Evolutionary conservation across 2,113 vertebrate genomes (phyloP).

Genomic region (Apteryx mantelli): DNA sequence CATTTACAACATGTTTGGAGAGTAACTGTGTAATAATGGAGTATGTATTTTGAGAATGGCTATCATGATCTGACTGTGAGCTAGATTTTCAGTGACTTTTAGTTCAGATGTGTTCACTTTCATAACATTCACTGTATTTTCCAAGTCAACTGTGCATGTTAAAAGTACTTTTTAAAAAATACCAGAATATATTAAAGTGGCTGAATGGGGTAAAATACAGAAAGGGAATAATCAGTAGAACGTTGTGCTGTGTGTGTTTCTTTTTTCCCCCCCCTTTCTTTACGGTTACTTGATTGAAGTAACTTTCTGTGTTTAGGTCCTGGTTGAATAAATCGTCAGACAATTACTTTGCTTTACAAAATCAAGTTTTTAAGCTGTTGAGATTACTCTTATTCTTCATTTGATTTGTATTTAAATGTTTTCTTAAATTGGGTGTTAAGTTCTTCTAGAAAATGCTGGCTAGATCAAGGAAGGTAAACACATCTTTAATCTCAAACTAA

Average conservation of each 20-base stretch:
- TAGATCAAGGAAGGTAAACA: not conserved
- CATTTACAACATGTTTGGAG: no score
- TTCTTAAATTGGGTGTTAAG: not conserved
- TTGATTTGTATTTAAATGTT: not conserved
- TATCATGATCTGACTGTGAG: not conserved
- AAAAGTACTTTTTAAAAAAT: not conserved
- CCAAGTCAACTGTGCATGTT: not conserved
- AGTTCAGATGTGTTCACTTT: not conserved
- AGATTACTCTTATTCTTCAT: not conserved
- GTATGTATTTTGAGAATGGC: not conserved
- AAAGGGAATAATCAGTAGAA: not conserved
- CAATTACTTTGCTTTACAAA: not conserved
- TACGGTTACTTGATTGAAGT: not conserved
- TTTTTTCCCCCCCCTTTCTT: accelerated
- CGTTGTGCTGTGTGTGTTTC: not conserved
- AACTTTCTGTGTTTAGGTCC: not conserved
- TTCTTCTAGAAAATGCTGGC: not conserved
- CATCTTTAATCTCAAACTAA: not conserved
- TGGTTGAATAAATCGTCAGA: not conserved
- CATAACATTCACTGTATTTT: not conserved
- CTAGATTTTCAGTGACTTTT: not conserved
- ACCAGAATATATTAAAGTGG: not conserved
- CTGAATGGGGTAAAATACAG: not conserved
- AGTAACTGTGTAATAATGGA: not conserved
- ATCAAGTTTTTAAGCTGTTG: not conserved